Conservation (phyloP, 2,888 invertebrate genomes). For the Polyommatus iphigenia region DNA sequence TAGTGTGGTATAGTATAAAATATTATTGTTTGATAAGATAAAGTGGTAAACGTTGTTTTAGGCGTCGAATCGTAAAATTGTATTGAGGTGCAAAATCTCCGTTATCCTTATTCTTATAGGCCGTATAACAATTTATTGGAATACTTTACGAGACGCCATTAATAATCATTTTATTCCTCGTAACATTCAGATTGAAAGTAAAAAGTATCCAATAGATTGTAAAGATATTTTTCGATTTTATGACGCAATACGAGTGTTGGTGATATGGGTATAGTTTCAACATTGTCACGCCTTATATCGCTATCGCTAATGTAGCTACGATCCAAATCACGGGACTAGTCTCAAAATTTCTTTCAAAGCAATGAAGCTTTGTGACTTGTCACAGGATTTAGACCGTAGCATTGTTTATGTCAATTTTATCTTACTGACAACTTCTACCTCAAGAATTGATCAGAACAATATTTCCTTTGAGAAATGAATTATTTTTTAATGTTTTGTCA, state of each 20-base stretch:
- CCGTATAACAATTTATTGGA: slow-evolving; percentile 28
- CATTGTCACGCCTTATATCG: slow-evolving; percentile 3
- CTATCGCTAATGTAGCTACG: background rate
- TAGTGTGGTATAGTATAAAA: slow-evolving; percentile 23
- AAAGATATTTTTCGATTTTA: slow-evolving; percentile 8
- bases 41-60: slow-evolving; percentile 46
- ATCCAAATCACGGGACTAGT: background rate
- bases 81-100: slow-evolving; percentile 52
- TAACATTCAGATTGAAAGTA: slow-evolving; percentile 27
- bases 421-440: background rate
- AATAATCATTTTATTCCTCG: slow-evolving; percentile 28
- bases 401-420: background rate
- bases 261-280: background rate
- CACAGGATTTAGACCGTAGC: background rate
- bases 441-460: background rate
- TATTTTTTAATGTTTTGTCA: background rate
- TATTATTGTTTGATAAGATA: slow-evolving; percentile 42
- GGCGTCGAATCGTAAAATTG: slow-evolving; percentile 58
- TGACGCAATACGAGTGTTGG: background rate
- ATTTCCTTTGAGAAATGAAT: background rate
- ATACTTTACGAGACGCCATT: slow-evolving; percentile 26
- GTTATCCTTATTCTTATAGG: slow-evolving; percentile 47
- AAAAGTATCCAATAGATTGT: slow-evolving; percentile 24
- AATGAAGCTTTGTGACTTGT: too few relatives aligned
- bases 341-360: background rate